Base-by-base conservation (phyloP, 1,140 invertebrate genomes). In the Trichomalopsis sarcophagae region DNA sequence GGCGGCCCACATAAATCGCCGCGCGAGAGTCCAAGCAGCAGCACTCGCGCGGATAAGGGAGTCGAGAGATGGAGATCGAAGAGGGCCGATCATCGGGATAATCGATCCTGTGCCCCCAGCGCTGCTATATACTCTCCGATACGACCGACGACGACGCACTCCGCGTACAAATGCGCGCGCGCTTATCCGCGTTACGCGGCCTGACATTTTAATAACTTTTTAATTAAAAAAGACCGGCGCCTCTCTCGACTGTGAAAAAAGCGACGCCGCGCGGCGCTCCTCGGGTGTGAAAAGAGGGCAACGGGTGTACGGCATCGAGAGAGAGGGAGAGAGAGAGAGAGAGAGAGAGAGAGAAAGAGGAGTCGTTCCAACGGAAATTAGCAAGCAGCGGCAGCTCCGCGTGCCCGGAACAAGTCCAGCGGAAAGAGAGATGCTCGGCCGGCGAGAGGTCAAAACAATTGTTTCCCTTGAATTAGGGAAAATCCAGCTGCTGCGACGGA, bases 391-490 rank as follows among this genome's bases (percentile, higher is more conserved):
- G 0, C 7, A 27, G 30, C 23, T 6, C 11, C 2, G n/a, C 68
- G 23, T 17, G 14, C 55, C 40, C 40, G 40, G 40, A 62, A 62
- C 55, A 7, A 62, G 21, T 21, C 47, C 13, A 13, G 11, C 47
- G 47, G 47, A 13, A 17, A 62, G 55, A 17, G 62, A 30, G 30
- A 11, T 11, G 23, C 68, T 7, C n/a, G n/a, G 27, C 6, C 14
- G n/a, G 73, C 73, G 73, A 75, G 36, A 84, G 62, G 55, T 84
- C 36, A 80, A 84, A 80, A 84, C 77, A 84, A 84, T 74, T 55
- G 68, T 27, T 80, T 50, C 27, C 10, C 84, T 84, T 86, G 76
- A 87, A 88, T 87, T 84, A 87, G 50, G 78, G 82, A 85, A 85
- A 87, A 88, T 86, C 84, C 85, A 74, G 47, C 81, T 71, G 81